Evolutionary conservation across 2,113 vertebrate genomes (phyloP).

Genomic region (Gallinago undulata): DNA sequence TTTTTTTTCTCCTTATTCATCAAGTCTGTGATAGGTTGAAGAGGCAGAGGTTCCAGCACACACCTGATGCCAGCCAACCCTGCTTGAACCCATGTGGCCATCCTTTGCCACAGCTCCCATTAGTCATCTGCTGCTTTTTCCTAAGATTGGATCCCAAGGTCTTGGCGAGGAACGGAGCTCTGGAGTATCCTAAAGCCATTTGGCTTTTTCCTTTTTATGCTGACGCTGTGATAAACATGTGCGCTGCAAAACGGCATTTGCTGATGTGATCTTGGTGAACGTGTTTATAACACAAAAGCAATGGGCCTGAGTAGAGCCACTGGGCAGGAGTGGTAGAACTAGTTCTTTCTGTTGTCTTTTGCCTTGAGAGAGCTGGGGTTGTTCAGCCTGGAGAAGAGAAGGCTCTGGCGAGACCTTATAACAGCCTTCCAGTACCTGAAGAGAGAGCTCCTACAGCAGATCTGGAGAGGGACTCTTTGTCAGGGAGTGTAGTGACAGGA

Average conservation of each 20-base stretch:
- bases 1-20: neutral
- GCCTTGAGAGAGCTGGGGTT: too few species aligned
- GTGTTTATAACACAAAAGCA: neutral
- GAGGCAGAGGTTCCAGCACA: neutral
- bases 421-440: too few species aligned
- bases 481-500: too few species aligned
- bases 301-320: neutral
- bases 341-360: neutral
- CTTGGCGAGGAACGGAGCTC: neutral
- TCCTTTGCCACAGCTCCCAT: neutral
- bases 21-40: neutral
- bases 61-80: neutral
- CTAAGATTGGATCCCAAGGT: neutral
- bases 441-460: too few species aligned
- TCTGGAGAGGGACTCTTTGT: too few species aligned
- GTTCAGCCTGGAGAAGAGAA: too few species aligned
- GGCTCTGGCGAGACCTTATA: too few species aligned
- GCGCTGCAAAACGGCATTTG: neutral
- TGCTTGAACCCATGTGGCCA: neutral
- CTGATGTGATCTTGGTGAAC: neutral
- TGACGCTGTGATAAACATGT: neutral
- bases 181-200: neutral
- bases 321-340: neutral
- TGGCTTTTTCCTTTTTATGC: slow-evolving; percentile 3
- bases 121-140: slow-evolving; percentile 23